Conservation (phyloP, 2,113 vertebrate species). For the Passer montanus region DNA sequence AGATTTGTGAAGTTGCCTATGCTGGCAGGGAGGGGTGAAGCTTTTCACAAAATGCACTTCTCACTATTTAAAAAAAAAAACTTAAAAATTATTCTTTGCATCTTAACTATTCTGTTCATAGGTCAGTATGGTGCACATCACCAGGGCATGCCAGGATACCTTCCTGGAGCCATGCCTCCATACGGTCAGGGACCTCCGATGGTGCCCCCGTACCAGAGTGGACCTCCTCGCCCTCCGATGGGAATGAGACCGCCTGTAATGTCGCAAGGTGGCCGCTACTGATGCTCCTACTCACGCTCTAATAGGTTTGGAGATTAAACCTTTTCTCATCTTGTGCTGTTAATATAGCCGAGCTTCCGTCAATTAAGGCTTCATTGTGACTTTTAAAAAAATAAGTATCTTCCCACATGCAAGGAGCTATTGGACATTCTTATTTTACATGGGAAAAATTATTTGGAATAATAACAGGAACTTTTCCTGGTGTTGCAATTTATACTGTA, state of each 20-base stretch:
- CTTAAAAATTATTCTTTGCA: background rate
- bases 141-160: constrained; percentile 95
- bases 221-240: constrained; percentile 92
- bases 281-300: constrained; percentile 84
- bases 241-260: constrained; percentile 98
- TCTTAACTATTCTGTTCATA: constrained; percentile 73
- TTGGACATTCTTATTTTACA: constrained; percentile 89
- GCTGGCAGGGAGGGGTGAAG: background rate
- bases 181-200: constrained; percentile 96
- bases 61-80: background rate
- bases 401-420: constrained; percentile 85
- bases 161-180: constrained; percentile 93
- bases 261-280: constrained; percentile 98
- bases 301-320: constrained; percentile 99
- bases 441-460: constrained; percentile 85
- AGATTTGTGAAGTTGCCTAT: background rate
- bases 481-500: constrained; percentile 94
- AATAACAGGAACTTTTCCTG: constrained; percentile 85
- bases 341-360: constrained; percentile 89
- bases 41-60: background rate
- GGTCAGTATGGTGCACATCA: constrained; percentile 96
- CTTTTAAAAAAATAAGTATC: constrained; percentile 83
- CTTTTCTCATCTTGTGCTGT: constrained; percentile 93
- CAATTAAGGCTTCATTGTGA: constrained; percentile 89
- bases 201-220: constrained; percentile 95